These are phyloP conservation scores for Xenopus petersii DNA, from an alignment of 2,797 vertebrate genomes.

Conservation along the genomic window DNA sequence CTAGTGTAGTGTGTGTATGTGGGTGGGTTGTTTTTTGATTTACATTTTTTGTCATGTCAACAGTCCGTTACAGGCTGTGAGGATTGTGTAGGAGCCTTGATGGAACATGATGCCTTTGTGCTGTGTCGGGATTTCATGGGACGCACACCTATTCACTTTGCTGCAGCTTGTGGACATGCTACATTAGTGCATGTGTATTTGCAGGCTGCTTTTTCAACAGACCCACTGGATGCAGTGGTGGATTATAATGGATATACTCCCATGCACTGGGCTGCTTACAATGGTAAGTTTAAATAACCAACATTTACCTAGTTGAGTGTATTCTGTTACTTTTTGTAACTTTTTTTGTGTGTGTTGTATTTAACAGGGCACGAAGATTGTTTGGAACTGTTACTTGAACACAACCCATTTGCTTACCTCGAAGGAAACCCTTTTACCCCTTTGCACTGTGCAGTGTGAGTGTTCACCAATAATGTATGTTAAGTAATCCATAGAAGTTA, in stretches of 20 bases:
- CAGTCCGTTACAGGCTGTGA: slow-evolving; percentile 88
- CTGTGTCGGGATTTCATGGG: slow-evolving; percentile 90
- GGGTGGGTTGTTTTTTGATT: not conserved
- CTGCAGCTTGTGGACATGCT: slow-evolving; percentile 85
- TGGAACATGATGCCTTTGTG: slow-evolving; percentile 88
- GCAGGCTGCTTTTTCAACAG: slow-evolving; percentile 79
- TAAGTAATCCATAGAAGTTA: too few relatives aligned
- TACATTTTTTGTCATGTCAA: not conserved
- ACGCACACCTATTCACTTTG: slow-evolving; percentile 89
- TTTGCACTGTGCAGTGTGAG: slow-evolving; percentile 99
- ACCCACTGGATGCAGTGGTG: slow-evolving; percentile 86
- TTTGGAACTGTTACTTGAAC: slow-evolving; percentile 99
- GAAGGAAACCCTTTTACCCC: slow-evolving; percentile 96
- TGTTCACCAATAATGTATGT: slow-evolving; percentile 32
- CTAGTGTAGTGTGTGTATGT: too few relatives aligned
- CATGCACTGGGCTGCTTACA: slow-evolving; percentile 96
- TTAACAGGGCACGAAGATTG: slow-evolving; percentile 92
- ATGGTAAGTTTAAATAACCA: slow-evolving; percentile 68
- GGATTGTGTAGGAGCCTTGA: slow-evolving; percentile 85
- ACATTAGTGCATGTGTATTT: slow-evolving; percentile 81
- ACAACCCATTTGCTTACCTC: slow-evolving; percentile 87
- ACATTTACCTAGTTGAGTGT: too few relatives aligned
- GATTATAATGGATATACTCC: slow-evolving; percentile 94
- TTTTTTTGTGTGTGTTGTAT: not conserved
- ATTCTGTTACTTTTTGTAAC: too few relatives aligned